phyloP scores from a whole-genome alignment of 2,113 vertebrate genomes.

The Oncorhynchus tshawytscha region DNA sequence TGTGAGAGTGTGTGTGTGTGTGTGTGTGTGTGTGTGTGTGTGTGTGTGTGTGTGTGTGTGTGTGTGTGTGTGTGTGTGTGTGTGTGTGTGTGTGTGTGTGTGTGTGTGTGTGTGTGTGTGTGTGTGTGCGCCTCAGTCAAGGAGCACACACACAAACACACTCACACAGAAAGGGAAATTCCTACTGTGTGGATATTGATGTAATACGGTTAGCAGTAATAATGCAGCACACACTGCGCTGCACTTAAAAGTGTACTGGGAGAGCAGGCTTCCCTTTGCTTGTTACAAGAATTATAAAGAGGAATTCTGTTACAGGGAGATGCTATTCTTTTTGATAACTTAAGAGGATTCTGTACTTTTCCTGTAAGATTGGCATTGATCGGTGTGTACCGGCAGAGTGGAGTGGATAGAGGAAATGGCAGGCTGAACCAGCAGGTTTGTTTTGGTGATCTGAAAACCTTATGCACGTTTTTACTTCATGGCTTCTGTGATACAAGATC shows the following conservation, averaged over 20 bases:
- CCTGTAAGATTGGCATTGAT: background rate
- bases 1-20: constrained; percentile 4
- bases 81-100: background rate
- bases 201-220: constrained; percentile 36
- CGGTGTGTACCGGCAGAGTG: background rate
- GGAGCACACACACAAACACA: background rate
- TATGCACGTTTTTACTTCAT: background rate
- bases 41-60: constrained; percentile 14
- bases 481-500: background rate
- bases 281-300: too few relatives aligned
- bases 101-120: background rate
- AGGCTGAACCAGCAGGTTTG: background rate
- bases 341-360: background rate
- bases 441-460: background rate
- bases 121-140: constrained; percentile 22
- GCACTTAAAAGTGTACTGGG: too few relatives aligned
- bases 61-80: constrained; percentile 12
- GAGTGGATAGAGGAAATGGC: background rate
- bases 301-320: too few relatives aligned
- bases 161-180: constrained; percentile 17
- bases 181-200: constrained; percentile 16
- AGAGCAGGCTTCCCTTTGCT: too few relatives aligned
- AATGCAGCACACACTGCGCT: background rate
- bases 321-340: too few relatives aligned
- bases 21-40: constrained; percentile 13